Evolutionary conservation across 2,888 invertebrate genomes (phyloP).

Genomic region (Argyresthia albistria): DNA sequence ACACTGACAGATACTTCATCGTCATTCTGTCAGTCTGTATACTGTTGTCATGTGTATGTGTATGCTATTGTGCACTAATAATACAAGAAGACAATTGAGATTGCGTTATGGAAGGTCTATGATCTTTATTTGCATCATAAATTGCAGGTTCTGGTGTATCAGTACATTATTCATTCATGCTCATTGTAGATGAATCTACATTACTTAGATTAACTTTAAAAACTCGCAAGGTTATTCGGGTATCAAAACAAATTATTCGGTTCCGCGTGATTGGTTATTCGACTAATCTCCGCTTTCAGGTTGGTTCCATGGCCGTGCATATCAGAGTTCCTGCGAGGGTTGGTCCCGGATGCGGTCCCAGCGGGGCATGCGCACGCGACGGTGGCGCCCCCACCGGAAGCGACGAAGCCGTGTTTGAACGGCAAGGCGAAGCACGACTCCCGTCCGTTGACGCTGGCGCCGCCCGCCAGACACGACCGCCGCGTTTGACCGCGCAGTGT

Average conservation of each 20-base stretch:
- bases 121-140: no score
- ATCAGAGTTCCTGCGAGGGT: constrained; percentile 74
- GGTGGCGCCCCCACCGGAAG: constrained; percentile 8
- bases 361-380: constrained; percentile 10
- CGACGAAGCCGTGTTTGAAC: constrained; percentile 8
- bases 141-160: no score
- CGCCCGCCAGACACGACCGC: constrained; percentile 51
- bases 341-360: constrained; percentile 81
- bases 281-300: constrained; percentile 55
- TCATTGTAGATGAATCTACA: no score
- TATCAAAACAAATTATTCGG: no score
- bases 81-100: no score
- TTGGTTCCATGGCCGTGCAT: constrained; percentile 80
- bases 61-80: no score
- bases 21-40: neutral
- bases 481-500: constrained; percentile 26
- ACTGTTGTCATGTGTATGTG: no score
- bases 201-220: no score
- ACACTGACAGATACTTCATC: neutral
- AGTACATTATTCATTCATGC: no score
- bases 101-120: no score
- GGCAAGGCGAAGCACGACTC: constrained; percentile 28
- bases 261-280: no score
- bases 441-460: constrained; percentile 43
- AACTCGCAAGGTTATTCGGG: no score